Evolutionary conservation across 1,140 invertebrate species (phyloP), one percentile per base, ranked within the genome.

Genomic region (Aphelenchoides besseyi): DNA sequence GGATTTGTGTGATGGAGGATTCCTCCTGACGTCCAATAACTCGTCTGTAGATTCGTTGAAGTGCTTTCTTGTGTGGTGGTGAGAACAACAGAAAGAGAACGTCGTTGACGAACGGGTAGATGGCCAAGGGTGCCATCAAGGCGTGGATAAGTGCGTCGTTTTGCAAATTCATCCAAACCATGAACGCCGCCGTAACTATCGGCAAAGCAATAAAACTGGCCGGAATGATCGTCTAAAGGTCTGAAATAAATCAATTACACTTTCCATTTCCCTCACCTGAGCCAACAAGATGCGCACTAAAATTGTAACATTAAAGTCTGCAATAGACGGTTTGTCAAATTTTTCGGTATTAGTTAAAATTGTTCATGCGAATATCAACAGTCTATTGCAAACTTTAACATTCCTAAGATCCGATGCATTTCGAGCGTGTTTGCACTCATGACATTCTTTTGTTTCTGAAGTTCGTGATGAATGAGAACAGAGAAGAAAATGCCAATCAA

Each of bases 161-260:
- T 5, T 8, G 5, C 5, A 8, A 8, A 12, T 59, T 5, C 55
- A 33, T 59, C 5, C 5, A 12, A 8, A 59, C 55, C 18, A 59
- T 8, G 18, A 8, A 59, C 5, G 23, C 55, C 5, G 12, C 26
- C 5, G 23, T 8, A 5, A 18, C 18, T 5, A 59, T 33, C 23
- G 55, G 55, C 5, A 59, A 23, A 59, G 5, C 5, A 33, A 59
- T 59, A 33, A 59, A 59, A 33, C 5, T 23, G 5, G 18, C 18
- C 55, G 55, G 55, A 29, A 59, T 28, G 5, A 59, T 59, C 18
- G 55, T 59, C 55, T 59, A 33, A 59, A 59, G 5, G 5, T 41
- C n/a, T 41, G 5, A 41, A 8, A 8, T 41, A 5, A 41, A 41
- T 8, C 5, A 41, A 5, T 41, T 8, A 8, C 37, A 41, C 37